Conservation (phyloP, 2,888 invertebrate genomes). For the Morinoia aosen region DNA sequence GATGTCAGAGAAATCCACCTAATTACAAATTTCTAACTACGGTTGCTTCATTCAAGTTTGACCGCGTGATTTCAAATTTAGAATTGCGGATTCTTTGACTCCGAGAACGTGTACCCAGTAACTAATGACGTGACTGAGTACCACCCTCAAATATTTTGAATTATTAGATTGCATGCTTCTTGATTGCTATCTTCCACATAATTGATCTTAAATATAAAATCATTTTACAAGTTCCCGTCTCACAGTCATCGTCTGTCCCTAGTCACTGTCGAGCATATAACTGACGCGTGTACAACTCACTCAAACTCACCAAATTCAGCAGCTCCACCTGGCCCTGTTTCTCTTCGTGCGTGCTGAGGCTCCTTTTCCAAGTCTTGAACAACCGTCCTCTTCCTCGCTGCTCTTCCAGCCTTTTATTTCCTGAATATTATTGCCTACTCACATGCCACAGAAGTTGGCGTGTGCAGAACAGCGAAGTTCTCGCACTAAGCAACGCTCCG, state of each 20-base stretch:
- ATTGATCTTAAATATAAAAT: not conserved
- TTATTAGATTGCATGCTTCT: too few relatives aligned
- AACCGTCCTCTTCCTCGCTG: not conserved
- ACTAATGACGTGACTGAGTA: too few relatives aligned
- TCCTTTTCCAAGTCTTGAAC: conserved; percentile 2
- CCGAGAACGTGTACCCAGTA: too few relatives aligned
- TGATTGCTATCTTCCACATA: too few relatives aligned
- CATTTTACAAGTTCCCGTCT: not conserved
- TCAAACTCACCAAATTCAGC: not conserved
- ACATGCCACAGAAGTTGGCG: not conserved
- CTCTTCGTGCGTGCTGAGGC: not conserved
- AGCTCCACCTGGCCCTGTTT: not conserved
- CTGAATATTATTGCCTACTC: not conserved
- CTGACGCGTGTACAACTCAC: not conserved
- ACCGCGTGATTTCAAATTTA: too few relatives aligned
- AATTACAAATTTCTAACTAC: too few relatives aligned
- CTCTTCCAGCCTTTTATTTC: not conserved
- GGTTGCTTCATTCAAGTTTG: too few relatives aligned
- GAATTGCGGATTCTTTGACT: too few relatives aligned
- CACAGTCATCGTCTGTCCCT: not conserved
- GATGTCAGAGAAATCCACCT: too few relatives aligned
- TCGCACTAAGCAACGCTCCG: not conserved
- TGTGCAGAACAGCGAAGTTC: not conserved
- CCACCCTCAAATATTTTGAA: too few relatives aligned
- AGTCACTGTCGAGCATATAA: not conserved